Percentiles rank a stretch among this genome's conserved stretches.
phyloP scores from a whole-genome alignment of 2,113 vertebrate species.

The Stegostoma tigrinum region DNA sequence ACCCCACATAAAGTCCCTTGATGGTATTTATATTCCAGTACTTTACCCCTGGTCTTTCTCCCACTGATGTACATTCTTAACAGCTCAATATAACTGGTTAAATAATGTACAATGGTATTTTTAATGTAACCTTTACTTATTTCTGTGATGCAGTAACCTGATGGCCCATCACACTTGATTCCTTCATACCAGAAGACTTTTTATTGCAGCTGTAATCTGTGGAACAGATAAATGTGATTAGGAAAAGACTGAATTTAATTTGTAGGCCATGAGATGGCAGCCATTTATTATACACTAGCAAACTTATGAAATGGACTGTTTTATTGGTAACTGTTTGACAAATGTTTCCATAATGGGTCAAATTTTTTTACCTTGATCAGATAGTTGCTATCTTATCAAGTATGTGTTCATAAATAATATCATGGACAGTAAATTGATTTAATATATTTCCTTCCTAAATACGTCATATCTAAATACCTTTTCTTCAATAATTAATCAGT shows the following conservation, averaged over 20 bases:
- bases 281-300: conserved; percentile 13
- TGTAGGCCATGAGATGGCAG: background rate
- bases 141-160: background rate
- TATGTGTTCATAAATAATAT: background rate
- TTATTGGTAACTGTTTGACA: background rate
- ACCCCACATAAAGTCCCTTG: background rate
- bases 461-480: background rate
- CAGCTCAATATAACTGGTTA: background rate
- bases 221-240: background rate
- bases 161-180: background rate
- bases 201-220: conserved; percentile 21
- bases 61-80: background rate
- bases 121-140: conserved; percentile 2
- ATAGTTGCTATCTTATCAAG: background rate
- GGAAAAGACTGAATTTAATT: conserved; percentile 24
- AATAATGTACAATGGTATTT: background rate
- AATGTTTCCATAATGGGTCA: background rate
- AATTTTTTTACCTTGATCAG: background rate
- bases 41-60: background rate
- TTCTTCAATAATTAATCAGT: background rate
- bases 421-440: background rate
- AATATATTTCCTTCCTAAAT: conserved; percentile 4
- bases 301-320: background rate
- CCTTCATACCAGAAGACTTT: background rate
- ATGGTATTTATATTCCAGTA: background rate